These are phyloP conservation scores for Pogonophryne albipinna DNA, from an alignment of 2,797 vertebrate genomes.

Conservation along the genomic window DNA sequence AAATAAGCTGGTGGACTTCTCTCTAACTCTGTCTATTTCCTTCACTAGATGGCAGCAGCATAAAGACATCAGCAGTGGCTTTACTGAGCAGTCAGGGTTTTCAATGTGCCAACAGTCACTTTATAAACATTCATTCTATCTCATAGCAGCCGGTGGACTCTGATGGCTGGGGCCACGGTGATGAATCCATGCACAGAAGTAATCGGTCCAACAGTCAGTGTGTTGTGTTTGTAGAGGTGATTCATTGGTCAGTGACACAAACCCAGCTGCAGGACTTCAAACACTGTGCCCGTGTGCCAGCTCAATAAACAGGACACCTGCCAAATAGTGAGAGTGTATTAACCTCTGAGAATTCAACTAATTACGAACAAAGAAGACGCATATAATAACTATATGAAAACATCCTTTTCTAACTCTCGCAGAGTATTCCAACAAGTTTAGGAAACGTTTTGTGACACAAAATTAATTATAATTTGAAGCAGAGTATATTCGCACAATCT, in stretches of 20 bases:
- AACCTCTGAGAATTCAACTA: not conserved
- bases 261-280: too few relatives aligned
- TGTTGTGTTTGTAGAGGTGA: not conserved
- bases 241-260: conserved; percentile 11
- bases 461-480: too few relatives aligned
- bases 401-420: too few relatives aligned
- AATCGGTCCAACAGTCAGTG: not conserved
- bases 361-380: too few relatives aligned
- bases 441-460: too few relatives aligned
- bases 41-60: not conserved
- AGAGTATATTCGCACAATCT: too few relatives aligned
- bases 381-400: too few relatives aligned
- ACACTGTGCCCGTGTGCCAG: too few relatives aligned
- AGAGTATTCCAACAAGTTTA: too few relatives aligned
- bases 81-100: not conserved
- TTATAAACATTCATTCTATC: not conserved
- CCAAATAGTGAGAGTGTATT: not conserved
- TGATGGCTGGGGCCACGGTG: not conserved
- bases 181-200: not conserved
- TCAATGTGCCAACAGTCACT: not conserved
- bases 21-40: not conserved
- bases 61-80: not conserved
- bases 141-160: not conserved
- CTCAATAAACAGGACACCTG: not conserved
- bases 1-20: too few relatives aligned